phyloP scores from a whole-genome alignment of 1,140 invertebrate species.

The Phymastichus coffea region DNA sequence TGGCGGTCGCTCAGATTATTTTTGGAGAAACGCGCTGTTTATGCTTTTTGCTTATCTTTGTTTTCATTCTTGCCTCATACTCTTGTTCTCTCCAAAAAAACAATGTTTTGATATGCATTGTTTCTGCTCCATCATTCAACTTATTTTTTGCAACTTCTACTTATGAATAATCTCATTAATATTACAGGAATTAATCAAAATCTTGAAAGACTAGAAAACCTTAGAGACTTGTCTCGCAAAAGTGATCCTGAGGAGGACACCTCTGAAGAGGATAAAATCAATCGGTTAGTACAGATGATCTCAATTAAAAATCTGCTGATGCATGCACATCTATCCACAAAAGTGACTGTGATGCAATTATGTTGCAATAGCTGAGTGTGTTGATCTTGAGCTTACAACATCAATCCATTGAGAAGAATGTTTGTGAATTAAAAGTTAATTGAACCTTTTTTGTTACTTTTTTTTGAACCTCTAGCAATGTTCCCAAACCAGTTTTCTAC shows the following conservation, averaged over 20 bases:
- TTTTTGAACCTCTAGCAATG: conserved; percentile 51
- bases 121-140: neutral
- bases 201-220: conserved; percentile 66
- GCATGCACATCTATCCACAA: neutral
- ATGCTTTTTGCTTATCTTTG: no score
- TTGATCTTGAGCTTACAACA: no score
- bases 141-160: neutral
- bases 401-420: no score
- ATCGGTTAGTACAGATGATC: conserved; percentile 59
- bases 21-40: no score
- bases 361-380: no score
- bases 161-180: conserved; percentile 10
- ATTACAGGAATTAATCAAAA: conserved; percentile 65
- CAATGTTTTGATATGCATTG: neutral
- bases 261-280: conserved; percentile 38
- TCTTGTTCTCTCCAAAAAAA: no score
- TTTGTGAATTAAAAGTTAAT: no score
- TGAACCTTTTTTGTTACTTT: no score
- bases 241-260: conserved; percentile 59
- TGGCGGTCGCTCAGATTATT: no score
- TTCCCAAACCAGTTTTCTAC: conserved; percentile 71
- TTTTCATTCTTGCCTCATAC: no score
- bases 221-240: conserved; percentile 65
- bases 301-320: conserved; percentile 19
- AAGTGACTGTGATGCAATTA: neutral